Evolutionary conservation across 2,888 invertebrate species (phyloP).

Genomic region (Malachius bipustulatus): DNA sequence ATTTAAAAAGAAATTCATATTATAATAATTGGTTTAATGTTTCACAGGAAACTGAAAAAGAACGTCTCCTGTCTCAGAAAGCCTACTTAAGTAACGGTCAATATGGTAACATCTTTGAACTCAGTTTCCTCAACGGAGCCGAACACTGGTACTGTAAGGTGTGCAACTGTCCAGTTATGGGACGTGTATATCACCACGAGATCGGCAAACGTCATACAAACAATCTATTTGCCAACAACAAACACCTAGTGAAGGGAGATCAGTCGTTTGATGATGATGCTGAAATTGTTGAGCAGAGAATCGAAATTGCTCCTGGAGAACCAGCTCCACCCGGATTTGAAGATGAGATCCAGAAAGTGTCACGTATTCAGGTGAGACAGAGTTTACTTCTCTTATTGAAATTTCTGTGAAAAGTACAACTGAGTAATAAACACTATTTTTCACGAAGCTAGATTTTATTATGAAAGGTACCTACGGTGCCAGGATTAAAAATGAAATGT

Average conservation of each 20-base stretch:
- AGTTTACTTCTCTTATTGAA: too few species aligned
- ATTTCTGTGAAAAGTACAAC: too few species aligned
- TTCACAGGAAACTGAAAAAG: constrained; percentile 30
- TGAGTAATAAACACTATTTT: too few species aligned
- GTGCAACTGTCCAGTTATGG: constrained; percentile 35
- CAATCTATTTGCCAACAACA: constrained; percentile 22
- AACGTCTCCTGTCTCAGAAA: constrained; percentile 30
- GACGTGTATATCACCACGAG: constrained; percentile 34
- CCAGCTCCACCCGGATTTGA: constrained; percentile 62
- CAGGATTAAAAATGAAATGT: too few species aligned
- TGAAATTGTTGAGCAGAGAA: constrained; percentile 7
- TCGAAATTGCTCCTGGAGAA: constrained; percentile 47
- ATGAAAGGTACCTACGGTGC: too few species aligned
- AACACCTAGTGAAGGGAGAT: constrained; percentile 5
- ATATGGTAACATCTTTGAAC: constrained; percentile 32
- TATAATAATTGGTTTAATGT: too few species aligned
- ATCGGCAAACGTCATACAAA: constrained; percentile 31
- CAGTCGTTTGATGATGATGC: constrained; percentile 7
- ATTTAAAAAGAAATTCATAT: too few species aligned
- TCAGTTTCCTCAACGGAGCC: constrained; percentile 28
- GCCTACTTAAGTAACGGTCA: constrained; percentile 30
- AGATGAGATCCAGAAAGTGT: constrained; percentile 41
- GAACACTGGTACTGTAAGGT: constrained; percentile 35
- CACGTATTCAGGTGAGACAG: constrained; percentile 33
- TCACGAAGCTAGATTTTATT: too few species aligned